Evolutionary conservation across 2,888 invertebrate genomes (phyloP), one percentile per base, ranked within the genome.

Genomic region (Tiliacea citrago): DNA sequence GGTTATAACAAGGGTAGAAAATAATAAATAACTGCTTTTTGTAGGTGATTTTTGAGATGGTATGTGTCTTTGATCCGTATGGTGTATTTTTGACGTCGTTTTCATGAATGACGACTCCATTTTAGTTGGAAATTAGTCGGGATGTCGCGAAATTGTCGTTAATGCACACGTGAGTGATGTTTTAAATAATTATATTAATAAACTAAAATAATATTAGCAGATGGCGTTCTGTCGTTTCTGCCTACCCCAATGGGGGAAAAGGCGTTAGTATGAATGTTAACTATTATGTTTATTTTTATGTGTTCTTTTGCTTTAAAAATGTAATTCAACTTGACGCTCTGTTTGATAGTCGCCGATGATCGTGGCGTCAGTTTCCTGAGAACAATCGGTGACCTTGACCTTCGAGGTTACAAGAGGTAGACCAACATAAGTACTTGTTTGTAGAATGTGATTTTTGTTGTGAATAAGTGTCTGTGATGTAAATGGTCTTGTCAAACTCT

Each of bases 251-350:
- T 18, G 2, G 29, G 24, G 2, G 18, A 63, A 24, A 21, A 29
- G 8, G 18, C 63, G 45, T 18, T 18, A 10, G 35, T 45, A 39
- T 9, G n/a, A n/a, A n/a, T n/a, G n/a, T n/a, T n/a, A n/a, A n/a
- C n/a, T n/a, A 8, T 39, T 35, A 12, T 13, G 39, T n/a, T n/a
- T 61, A 39, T 39, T 21, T 21, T 39, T n/a, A n/a, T n/a, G 21
- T 21, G 1, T 21, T 13, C 1, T 61, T n/a, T 61, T 60, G 8
- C 21, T 21, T 58, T 8, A 21, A 60, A 35, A 60, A n/a, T n/a
- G n/a, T n/a, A n/a, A n/a, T n/a, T n/a, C n/a, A n/a, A 80, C 90
- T 99, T 99, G 13, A 97, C 97, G 53, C 98, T 97, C 88, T 97
- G 97, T 87, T 97, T 97, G 89, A 97, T 97, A 0, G 97, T 95